Conservation (phyloP, 2,113 vertebrate genomes). For the Chionodraco myersi region DNA sequence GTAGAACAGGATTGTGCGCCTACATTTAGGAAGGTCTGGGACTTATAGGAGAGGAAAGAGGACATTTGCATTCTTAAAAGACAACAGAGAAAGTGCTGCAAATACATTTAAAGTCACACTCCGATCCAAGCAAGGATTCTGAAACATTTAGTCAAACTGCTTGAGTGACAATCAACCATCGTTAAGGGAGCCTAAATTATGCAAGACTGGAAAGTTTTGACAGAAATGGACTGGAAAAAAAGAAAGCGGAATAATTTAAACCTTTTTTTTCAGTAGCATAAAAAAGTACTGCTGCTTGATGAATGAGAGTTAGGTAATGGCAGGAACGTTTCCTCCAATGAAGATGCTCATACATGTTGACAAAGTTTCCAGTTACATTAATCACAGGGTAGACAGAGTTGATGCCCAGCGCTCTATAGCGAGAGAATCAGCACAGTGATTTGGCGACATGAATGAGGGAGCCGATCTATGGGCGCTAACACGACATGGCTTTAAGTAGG, state of each 20-base stretch:
- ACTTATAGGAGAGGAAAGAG: constrained; percentile 27
- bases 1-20: constrained; percentile 42
- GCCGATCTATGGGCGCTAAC: constrained; percentile 61
- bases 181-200: constrained; percentile 45
- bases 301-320: constrained; percentile 65
- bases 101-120: constrained; percentile 27
- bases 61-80: constrained; percentile 2
- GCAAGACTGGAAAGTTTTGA: constrained; percentile 21
- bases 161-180: constrained; percentile 36
- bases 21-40: constrained; percentile 44
- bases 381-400: constrained; percentile 51
- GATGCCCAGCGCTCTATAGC: constrained; percentile 63
- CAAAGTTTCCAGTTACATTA: constrained; percentile 79
- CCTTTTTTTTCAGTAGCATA: constrained; percentile 22
- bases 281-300: constrained; percentile 37
- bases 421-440: constrained; percentile 70
- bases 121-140: constrained; percentile 18
- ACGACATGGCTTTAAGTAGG: constrained; percentile 79
- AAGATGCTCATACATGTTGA: constrained; percentile 79
- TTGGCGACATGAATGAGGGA: constrained; percentile 60
- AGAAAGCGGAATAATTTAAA: constrained; percentile 29
- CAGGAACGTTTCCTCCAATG: constrained; percentile 49
- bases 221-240: constrained; percentile 5
- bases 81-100: constrained; percentile 28
- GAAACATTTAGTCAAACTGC: constrained; percentile 32